A percentile compares a stretch with the other conserved stretches of the same genome.
Conservation (phyloP, 2,888 invertebrate genomes). For the Eremobia ochroleuca region DNA sequence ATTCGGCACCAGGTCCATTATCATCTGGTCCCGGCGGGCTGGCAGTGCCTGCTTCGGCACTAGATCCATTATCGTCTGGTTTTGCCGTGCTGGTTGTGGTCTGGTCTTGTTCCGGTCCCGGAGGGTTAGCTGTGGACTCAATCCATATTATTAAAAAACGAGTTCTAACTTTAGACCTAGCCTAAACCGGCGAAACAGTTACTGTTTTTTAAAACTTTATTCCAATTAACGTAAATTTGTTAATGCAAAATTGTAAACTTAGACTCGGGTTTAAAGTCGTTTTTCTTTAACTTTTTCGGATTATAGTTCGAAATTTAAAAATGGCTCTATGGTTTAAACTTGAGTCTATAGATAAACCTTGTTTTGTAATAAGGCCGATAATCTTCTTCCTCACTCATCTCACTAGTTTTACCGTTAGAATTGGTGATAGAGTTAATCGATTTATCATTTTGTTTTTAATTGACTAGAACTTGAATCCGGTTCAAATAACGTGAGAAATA, state of each 20-base stretch:
- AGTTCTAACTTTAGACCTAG: background rate
- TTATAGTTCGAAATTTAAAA: no score
- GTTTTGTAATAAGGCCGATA: no score
- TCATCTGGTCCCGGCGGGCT: background rate
- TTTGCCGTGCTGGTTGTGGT: background rate
- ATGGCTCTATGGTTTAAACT: no score
- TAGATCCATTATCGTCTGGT: background rate
- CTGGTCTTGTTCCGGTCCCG: background rate
- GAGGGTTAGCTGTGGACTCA: background rate
- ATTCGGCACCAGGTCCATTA: background rate
- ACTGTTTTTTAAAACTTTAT: background rate
- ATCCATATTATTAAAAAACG: background rate
- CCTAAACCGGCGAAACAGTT: background rate
- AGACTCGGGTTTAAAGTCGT: no score
- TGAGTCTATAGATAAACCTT: no score
- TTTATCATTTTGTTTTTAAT: constrained; percentile 11
- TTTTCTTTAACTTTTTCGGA: no score
- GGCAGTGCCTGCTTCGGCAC: background rate
- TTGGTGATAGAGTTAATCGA: background rate
- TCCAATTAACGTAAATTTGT: no score
- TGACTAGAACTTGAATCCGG: background rate
- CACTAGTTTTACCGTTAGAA: background rate
- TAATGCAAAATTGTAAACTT: background rate
- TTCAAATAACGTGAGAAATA: background rate
- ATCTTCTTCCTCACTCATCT: background rate